Conservation (phyloP, 2,113 vertebrate species). For the Amphiprion percula region DNA sequence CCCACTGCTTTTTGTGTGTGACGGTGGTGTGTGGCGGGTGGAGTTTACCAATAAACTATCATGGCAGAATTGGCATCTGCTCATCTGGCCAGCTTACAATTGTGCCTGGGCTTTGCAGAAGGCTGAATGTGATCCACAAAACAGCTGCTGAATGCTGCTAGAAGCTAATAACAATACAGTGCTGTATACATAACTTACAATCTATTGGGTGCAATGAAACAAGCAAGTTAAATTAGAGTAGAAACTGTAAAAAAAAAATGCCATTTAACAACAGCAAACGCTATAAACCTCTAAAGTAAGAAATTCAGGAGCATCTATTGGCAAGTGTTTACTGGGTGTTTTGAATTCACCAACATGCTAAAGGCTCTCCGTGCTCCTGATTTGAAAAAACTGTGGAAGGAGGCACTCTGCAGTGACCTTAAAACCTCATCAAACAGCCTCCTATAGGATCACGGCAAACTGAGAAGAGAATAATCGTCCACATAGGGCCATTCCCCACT, state of each 20-base stretch:
- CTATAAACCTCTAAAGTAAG: neutral
- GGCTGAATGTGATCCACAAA: constrained; percentile 32
- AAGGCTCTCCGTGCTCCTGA: constrained; percentile 15
- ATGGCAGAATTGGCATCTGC: constrained; percentile 50
- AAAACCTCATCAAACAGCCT: constrained; percentile 61
- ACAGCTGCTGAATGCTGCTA: constrained; percentile 30
- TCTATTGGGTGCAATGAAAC: constrained; percentile 6
- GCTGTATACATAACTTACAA: neutral
- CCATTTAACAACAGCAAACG: neutral
- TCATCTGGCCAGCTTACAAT: constrained; percentile 40
- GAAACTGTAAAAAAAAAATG: constrained; percentile 3
- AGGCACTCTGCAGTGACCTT: constrained; percentile 45
- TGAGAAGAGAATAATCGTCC: constrained; percentile 53
- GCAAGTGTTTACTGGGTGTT: neutral
- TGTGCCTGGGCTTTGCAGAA: constrained; percentile 19
- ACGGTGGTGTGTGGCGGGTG: constrained; percentile 41
- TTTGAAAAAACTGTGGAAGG: constrained; percentile 26
- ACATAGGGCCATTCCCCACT: constrained; percentile 33
- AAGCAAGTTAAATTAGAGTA: neutral
- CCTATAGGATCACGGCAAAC: constrained; percentile 36
- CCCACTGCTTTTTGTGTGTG: constrained; percentile 56
- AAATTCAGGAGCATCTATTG: neutral
- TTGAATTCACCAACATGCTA: constrained; percentile 20
- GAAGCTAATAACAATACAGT: constrained; percentile 12
- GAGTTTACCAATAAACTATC: constrained; percentile 66